Evolutionary conservation across 2,113 vertebrate species (phyloP).

Genomic region (Aphelocoma coerulescens): DNA sequence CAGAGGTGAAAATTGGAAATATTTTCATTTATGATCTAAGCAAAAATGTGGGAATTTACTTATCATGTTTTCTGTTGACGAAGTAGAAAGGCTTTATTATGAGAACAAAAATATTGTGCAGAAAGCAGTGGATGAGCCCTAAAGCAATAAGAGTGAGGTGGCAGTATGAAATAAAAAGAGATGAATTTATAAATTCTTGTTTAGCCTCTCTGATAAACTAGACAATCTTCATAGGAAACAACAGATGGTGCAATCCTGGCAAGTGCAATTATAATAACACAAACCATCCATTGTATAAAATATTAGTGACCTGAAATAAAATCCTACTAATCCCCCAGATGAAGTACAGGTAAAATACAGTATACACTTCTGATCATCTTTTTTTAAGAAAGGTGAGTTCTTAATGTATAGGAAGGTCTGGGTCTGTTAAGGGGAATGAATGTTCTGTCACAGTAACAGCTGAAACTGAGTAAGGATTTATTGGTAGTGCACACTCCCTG

Average conservation of each 20-base stretch:
- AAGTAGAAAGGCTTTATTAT: slow-evolving; percentile 6
- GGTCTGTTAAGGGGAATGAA: not conserved
- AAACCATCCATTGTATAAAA: not conserved
- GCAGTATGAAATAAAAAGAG: not conserved
- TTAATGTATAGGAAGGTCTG: not conserved
- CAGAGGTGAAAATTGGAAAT: slow-evolving; percentile 8
- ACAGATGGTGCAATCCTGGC: not conserved
- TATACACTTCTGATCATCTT: not conserved
- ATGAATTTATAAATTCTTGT: not conserved
- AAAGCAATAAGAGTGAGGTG: not conserved
- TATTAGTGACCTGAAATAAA: not conserved
- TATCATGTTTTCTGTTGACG: not conserved
- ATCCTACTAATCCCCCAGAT: not conserved
- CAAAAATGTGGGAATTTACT: slow-evolving; percentile 1
- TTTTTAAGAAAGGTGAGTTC: not conserved
- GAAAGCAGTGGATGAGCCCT: not conserved
- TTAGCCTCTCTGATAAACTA: not conserved
- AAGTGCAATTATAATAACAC: not conserved
- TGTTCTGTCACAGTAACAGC: not conserved
- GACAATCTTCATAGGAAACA: not conserved
- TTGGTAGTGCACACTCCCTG: not conserved
- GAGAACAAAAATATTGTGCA: not conserved
- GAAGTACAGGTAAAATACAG: not conserved
- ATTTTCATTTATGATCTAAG: not conserved
- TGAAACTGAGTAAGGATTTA: not conserved